These are phyloP conservation scores for Phalacrocorax aristotelis DNA, from an alignment of 2,113 vertebrate species.

Conservation along the genomic window DNA sequence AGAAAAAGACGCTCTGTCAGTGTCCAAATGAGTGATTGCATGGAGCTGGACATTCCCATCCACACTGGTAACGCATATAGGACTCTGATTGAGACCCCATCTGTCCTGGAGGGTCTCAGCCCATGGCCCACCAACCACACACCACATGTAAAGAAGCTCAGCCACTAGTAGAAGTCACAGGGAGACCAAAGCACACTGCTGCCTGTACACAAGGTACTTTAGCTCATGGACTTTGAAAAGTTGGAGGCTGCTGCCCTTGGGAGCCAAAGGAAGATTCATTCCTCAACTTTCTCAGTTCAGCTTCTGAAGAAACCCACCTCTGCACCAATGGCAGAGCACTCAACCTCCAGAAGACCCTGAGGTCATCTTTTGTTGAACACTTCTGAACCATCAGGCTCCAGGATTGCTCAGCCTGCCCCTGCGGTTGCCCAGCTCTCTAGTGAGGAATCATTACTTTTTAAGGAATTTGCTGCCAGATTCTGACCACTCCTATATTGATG, in stretches of 20 bases:
- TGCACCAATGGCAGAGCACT: neutral
- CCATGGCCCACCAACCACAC: neutral
- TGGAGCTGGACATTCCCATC: neutral
- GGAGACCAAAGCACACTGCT: neutral
- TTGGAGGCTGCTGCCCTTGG: neutral
- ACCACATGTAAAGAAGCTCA: neutral
- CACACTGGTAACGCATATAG: rapidly evolving
- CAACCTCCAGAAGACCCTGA: neutral
- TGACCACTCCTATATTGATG: neutral
- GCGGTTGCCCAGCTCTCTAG: neutral
- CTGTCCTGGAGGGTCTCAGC: neutral
- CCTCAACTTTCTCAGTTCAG: neutral
- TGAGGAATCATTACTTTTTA: neutral
- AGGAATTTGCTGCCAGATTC: neutral
- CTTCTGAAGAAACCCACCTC: neutral
- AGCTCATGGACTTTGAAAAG: neutral
- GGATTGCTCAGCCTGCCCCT: neutral
- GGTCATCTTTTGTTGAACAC: neutral
- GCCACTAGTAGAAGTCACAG: neutral
- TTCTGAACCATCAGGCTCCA: neutral
- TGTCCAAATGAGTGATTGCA: neutral
- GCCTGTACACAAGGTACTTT: neutral
- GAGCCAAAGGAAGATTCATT: neutral
- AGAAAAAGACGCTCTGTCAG: neutral
- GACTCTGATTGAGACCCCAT: neutral